These are phyloP conservation scores for Zoanthus sociatus DNA, from an alignment of 92 coral and sea anemone genomes.

Conservation along the genomic window DNA sequence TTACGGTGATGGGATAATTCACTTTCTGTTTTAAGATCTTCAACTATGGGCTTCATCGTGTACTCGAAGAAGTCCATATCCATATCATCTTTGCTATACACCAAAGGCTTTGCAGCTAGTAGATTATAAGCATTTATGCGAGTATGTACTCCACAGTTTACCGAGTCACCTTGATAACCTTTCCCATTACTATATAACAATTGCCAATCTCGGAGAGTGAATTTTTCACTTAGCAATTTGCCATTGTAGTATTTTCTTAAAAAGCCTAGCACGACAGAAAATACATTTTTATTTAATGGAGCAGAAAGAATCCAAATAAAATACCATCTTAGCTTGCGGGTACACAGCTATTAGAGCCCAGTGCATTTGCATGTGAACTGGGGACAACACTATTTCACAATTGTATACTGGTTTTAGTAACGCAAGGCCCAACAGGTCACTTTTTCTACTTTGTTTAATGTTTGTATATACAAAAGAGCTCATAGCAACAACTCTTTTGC, in stretches of 20 bases:
- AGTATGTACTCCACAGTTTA: no score
- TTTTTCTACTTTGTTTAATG: background rate
- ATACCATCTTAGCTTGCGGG: constrained; percentile 13
- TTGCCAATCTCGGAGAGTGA: no score
- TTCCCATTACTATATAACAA: no score
- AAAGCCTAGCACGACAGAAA: background rate
- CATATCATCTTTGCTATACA: constrained; percentile 49
- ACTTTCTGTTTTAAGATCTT: constrained; percentile 25
- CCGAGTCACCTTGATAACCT: no score
- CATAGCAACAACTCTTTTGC: background rate
- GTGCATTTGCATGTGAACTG: constrained; percentile 37
- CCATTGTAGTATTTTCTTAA: background rate
- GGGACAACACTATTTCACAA: background rate
- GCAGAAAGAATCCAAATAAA: background rate
- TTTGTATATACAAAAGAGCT: no score
- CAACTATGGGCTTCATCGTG: constrained; percentile 51
- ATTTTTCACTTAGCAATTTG: no score
- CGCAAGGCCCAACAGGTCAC: background rate
- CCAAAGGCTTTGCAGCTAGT: background rate
- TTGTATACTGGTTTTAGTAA: background rate
- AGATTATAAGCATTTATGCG: no score
- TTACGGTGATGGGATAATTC: constrained; percentile 52
- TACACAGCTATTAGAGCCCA: constrained; percentile 44
- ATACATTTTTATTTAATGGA: background rate
- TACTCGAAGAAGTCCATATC: constrained; percentile 47